phyloP scores from a whole-genome alignment of 2,797 vertebrate species.

The Macropus fuliginosus region DNA sequence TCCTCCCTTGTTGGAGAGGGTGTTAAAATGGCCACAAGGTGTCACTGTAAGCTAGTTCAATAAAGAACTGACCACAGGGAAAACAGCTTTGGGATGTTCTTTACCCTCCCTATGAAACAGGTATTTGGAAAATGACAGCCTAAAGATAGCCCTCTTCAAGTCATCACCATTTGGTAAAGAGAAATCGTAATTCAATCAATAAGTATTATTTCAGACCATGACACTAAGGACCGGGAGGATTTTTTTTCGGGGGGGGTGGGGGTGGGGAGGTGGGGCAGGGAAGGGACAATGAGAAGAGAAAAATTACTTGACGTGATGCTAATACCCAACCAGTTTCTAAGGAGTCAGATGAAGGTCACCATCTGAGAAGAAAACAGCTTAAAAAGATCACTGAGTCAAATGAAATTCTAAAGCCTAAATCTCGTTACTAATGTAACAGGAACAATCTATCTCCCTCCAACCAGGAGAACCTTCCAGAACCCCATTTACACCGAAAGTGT shows the following conservation, averaged over 20 bases:
- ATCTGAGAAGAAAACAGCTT: neutral
- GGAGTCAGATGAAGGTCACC: slow-evolving; percentile 50
- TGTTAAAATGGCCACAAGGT: slow-evolving; percentile 77
- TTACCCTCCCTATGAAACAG: neutral
- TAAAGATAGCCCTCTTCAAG: neutral
- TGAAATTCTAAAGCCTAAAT: slow-evolving; percentile 23
- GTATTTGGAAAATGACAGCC: neutral
- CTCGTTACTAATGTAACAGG: slow-evolving; percentile 39
- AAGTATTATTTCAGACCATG: slow-evolving; percentile 50
- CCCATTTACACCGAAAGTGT: slow-evolving; percentile 47
- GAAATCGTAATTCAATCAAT: slow-evolving; percentile 49
- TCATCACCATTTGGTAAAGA: slow-evolving; percentile 32
- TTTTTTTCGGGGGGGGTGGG: neutral
- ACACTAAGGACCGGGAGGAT: slow-evolving; percentile 53
- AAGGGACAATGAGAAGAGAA: neutral
- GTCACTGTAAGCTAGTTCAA: slow-evolving; percentile 76
- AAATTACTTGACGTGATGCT: slow-evolving; percentile 65
- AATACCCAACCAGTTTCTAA: slow-evolving; percentile 62
- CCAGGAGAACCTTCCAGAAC: neutral
- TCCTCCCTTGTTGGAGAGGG: neutral
- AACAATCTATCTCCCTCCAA: slow-evolving; percentile 47
- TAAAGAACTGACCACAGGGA: slow-evolving; percentile 56
- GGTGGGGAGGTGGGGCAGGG: neutral
- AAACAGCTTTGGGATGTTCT: slow-evolving; percentile 2
- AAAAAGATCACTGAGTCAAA: neutral